Evolutionary conservation across 1,140 invertebrate species (phyloP).

Genomic region (silkworm (Bombyx mori)): DNA sequence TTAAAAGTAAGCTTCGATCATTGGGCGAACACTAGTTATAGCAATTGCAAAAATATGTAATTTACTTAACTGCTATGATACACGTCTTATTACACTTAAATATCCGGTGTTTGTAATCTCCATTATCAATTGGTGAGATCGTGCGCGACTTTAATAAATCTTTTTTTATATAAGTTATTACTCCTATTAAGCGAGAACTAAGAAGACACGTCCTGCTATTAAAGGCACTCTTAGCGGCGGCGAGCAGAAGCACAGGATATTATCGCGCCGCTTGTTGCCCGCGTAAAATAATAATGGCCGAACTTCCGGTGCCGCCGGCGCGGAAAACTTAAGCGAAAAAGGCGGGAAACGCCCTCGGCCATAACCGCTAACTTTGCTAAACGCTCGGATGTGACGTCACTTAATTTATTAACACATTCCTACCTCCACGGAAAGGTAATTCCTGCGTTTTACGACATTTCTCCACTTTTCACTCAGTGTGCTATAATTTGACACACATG

Average conservation of each 20-base stretch:
- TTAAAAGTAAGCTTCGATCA: no score
- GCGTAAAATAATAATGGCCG: constrained; percentile 73
- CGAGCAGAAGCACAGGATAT: constrained; percentile 57
- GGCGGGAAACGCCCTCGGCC: constrained; percentile 43
- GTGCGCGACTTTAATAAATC: constrained; percentile 36
- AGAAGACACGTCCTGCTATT: constrained; percentile 66
- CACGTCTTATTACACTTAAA: no score
- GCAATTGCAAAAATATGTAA: no score
- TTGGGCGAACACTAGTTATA: no score
- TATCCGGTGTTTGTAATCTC: background rate
- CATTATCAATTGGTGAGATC: constrained; percentile 16
- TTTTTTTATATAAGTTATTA: constrained; percentile 66
- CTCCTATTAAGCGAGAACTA: constrained; percentile 63
- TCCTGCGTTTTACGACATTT: constrained; percentile 44
- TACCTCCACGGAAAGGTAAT: constrained; percentile 35
- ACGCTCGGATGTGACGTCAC: constrained; percentile 58
- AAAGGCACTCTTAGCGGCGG: constrained; percentile 42
- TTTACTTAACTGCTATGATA: no score
- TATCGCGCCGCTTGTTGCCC: constrained; percentile 72
- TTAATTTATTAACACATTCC: constrained; percentile 68
- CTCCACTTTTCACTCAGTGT: constrained; percentile 38
- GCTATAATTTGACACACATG: constrained; percentile 23
- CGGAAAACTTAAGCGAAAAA: constrained; percentile 67
- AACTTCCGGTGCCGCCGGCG: constrained; percentile 65
- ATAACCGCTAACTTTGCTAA: constrained; percentile 50